Evolutionary conservation across 2,888 invertebrate genomes (phyloP), one percentile per base, ranked within the genome.

Genomic region (Cybosia mesomella): DNA sequence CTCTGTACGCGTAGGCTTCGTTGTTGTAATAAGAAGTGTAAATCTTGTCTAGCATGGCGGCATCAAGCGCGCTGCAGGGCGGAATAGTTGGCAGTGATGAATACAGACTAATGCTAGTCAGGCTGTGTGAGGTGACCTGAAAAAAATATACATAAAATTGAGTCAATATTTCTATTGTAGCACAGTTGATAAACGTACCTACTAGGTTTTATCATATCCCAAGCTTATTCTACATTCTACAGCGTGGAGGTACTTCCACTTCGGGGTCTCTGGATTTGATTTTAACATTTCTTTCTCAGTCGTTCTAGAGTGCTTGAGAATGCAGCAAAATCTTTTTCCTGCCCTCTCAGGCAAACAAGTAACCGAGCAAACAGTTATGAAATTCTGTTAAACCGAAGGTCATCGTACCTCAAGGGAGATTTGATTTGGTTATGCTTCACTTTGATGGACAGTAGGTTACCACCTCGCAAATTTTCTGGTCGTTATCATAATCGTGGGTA

Each of bases 51-150:
- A 94, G 88, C 94, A 94, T 94, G 86, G 89, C 94, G 91, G 86
- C 94, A 94, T 94, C 81, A 85, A 92, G 89, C 87, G 86, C 90
- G 84, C 85, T 81, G 74, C 75, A 86, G 91, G 94, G 93, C 92
- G 93, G 92, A 93, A 89, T 90, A 82, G 75, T 92, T 93, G 93
- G 94, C 94, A 95, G 94, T 94, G 91, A 86, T 87, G 86, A 89
- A 85, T 92, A 90, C 86, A 89, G 88, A 85, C 87, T 89, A 89
- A 90, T 84, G 86, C 87, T 87, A 82, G 80, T 83, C 83, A 83
- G 85, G 86, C 84, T 85, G 87, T 85, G 87, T 67, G 62, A 64
- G 55, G 81, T 79, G 82, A 89, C 89, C 94, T 94, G 94, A 93
- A 93, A 76, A 69, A 80, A 83, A 82, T 70, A 83, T 79, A 79